Evolutionary conservation across 2,113 vertebrate genomes (phyloP).

Genomic region (Hippoglossus stenolepis): DNA sequence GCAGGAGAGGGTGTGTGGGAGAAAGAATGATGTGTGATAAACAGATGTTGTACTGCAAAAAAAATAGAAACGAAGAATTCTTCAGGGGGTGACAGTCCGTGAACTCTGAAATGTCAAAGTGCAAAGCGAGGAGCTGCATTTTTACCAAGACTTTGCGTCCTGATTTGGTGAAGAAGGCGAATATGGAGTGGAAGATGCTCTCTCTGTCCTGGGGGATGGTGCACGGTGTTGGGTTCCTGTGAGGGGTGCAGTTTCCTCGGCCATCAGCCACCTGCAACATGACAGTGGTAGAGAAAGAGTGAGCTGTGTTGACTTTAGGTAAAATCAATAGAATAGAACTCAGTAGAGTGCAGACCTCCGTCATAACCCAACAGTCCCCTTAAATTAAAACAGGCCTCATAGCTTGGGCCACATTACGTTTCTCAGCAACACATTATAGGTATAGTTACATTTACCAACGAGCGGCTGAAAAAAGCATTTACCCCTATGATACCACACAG

Average conservation of each 20-base stretch:
- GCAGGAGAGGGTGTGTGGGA: not conserved
- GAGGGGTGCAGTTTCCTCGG: constrained; percentile 91
- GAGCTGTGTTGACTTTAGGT: not conserved
- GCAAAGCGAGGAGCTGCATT: constrained; percentile 6
- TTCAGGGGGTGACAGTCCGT: constrained; percentile 19
- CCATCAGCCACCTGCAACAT: constrained; percentile 88
- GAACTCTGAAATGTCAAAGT: constrained; percentile 52
- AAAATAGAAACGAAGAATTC: constrained; percentile 11
- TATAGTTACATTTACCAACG: too few relatives aligned
- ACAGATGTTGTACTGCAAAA: constrained; percentile 50
- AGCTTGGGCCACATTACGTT: too few relatives aligned
- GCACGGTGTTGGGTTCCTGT: constrained; percentile 90
- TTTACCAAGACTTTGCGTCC: constrained; percentile 97
- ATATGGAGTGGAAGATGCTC: constrained; percentile 97
- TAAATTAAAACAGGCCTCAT: too few relatives aligned
- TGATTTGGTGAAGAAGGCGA: constrained; percentile 97
- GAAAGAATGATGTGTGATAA: constrained; percentile 39
- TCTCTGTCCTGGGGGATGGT: constrained; percentile 92
- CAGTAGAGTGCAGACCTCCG: too few relatives aligned
- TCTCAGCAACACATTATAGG: too few relatives aligned
- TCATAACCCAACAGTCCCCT: too few relatives aligned
- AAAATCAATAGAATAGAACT: too few relatives aligned
- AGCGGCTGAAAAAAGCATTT: too few relatives aligned
- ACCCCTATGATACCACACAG: too few relatives aligned
- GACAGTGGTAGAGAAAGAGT: not conserved